Base-by-base conservation (phyloP, 1,140 invertebrate species). In the Marisa cornuarietis region DNA sequence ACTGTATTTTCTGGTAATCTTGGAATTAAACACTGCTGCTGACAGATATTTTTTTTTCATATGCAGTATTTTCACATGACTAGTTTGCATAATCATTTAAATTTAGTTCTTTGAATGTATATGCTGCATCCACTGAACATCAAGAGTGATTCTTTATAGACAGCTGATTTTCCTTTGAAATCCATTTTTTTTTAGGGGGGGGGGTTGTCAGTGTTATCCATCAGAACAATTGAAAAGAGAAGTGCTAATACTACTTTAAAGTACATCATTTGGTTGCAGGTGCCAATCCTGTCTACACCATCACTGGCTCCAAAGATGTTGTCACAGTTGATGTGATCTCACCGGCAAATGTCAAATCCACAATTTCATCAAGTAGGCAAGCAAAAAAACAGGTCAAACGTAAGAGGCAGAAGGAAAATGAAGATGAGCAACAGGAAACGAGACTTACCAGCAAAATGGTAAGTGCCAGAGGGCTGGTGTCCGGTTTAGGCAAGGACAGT, bases 401-500 rank as follows among this genome's bases (percentile, higher is more conserved):
- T 31, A 78, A 74, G 54, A 80, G 76, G 58, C 74, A 22, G 54
- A 65, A 68, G 74, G 61, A 76, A 42, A 71, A 83, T 11, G 81
- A 82, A 16, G 78, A 79, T 18, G 80, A 82, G 11, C 73, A 80
- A n/a, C 79, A 82, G 49, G 69, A 71, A 0, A 26, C 51, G 51
- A 87, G 84, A 54, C 51, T 89, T 42, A 86, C 83, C 22, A 87
- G 85, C 62, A 88, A 88, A 83, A 78, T 86, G 84, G 87, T 87
- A 76, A 80, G 79, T 18, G 22, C 20, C 49, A 13, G 16, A 62
- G 24, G 14, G 16, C 26, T 51, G 2, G 14, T 77, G 52, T 20
- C 42, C 26, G 14, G 72, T 49, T 20, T 31, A 20, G n/a, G 20
- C 31, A 16, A 68, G 69, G 68, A 52, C 22, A 13, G 69, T 65